Evolutionary conservation across 2,888 invertebrate genomes (phyloP).

Genomic region (Pollenia labialis): DNA sequence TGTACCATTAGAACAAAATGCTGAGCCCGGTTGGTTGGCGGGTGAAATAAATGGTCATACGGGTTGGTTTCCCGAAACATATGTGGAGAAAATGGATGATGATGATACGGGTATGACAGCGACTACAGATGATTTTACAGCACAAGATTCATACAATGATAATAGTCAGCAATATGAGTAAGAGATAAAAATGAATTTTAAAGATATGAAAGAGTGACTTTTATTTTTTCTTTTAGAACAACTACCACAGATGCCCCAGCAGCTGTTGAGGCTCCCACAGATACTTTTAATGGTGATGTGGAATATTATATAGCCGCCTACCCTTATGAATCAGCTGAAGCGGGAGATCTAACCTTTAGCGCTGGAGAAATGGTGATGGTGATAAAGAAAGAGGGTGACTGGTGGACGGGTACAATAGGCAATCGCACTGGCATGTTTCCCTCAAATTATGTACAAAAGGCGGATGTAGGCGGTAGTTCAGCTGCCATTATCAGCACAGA

Average conservation of each 20-base stretch:
- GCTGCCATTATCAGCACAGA: conserved; percentile 55
- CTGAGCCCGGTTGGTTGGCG: conserved; percentile 99
- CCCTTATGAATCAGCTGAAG: conserved; percentile 94
- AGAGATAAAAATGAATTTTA: conserved; percentile 75
- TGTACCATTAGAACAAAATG: conserved; percentile 90
- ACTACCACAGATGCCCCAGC: conserved; percentile 70
- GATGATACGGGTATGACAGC: conserved; percentile 66
- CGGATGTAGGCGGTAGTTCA: conserved; percentile 84
- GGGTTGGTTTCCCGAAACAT: conserved; percentile 99
- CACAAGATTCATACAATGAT: conserved; percentile 80
- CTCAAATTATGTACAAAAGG: conserved; percentile 96
- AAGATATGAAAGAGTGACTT: not conserved
- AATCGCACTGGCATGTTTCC: conserved; percentile 96
- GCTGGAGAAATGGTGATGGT: conserved; percentile 95
- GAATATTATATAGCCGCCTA: conserved; percentile 95
- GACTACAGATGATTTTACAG: conserved; percentile 66
- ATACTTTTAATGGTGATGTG: conserved; percentile 83
- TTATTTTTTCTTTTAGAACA: conserved; percentile 25
- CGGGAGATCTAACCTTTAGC: conserved; percentile 95
- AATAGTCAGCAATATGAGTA: conserved; percentile 85
- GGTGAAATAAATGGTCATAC: conserved; percentile 95
- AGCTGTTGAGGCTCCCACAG: conserved; percentile 76
- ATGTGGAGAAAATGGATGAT: conserved; percentile 91
- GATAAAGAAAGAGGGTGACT: conserved; percentile 95
- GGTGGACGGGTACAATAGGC: conserved; percentile 98